phyloP scores from a whole-genome alignment of 2,113 vertebrate species.

The Prietella phreatophila region DNA sequence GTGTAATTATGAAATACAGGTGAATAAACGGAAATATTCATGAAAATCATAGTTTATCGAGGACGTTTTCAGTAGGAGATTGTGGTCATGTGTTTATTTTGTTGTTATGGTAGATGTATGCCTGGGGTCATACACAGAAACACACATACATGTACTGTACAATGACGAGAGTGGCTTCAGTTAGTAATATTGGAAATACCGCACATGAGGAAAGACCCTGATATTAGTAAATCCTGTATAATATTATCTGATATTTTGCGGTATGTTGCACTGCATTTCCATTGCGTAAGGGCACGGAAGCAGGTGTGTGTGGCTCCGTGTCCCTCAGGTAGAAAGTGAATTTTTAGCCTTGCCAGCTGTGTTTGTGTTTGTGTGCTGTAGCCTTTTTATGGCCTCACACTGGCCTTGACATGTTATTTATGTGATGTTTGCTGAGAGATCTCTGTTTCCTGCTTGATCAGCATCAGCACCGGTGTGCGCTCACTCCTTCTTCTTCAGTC shows the following conservation, averaged over 20 bases:
- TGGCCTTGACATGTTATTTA: conserved; percentile 16
- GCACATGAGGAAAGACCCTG: background rate
- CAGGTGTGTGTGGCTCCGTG: conserved; percentile 44
- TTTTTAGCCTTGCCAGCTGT: conserved; percentile 43
- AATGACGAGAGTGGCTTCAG: background rate
- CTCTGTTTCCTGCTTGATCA: conserved; percentile 31
- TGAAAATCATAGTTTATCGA: background rate
- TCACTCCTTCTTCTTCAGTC: background rate
- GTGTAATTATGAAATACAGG: background rate
- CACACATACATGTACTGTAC: background rate
- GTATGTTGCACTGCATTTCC: background rate
- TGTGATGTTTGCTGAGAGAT: conserved; percentile 1
- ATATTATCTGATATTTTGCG: background rate
- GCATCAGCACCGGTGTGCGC: background rate
- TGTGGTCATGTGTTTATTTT: background rate
- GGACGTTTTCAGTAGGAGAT: background rate
- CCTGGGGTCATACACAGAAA: background rate
- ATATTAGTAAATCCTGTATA: background rate
- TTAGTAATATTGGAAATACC: background rate
- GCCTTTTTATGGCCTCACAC: background rate
- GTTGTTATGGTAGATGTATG: background rate
- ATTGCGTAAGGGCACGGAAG: conserved; percentile 12
- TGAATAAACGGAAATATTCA: background rate
- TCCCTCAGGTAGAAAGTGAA: conserved; percentile 43
- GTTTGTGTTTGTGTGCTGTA: conserved; percentile 8